These are phyloP conservation scores for Myotis vivesi DNA, from an alignment of 2,797 vertebrate species.

Conservation along the genomic window DNA sequence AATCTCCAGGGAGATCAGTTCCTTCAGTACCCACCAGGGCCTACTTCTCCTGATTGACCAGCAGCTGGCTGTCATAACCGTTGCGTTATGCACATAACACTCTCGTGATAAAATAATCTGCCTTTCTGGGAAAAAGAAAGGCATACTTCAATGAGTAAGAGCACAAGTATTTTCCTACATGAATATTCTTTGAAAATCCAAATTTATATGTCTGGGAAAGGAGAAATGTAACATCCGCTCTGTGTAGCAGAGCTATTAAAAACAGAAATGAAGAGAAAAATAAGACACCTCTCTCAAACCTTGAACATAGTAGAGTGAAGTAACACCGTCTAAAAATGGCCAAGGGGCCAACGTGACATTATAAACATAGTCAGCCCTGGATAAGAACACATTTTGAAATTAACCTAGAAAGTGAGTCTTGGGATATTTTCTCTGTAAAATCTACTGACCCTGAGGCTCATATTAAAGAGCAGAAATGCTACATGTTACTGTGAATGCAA, in stretches of 20 bases:
- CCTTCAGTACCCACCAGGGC: not conserved
- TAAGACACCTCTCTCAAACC: not conserved
- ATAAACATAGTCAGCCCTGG: not conserved
- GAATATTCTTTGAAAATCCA: constrained; percentile 51
- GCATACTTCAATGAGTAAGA: not conserved
- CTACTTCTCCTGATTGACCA: not conserved
- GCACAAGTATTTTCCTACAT: constrained; percentile 11
- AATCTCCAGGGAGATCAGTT: not conserved
- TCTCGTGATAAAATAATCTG: not conserved
- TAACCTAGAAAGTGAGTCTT: not conserved
- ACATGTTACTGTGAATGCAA: not conserved
- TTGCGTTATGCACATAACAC: not conserved
- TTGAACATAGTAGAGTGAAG: not conserved
- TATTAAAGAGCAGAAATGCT: not conserved
- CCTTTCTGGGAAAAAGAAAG: not conserved
- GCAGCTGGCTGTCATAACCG: not conserved
- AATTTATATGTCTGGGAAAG: constrained; percentile 26
- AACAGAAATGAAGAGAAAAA: constrained; percentile 25
- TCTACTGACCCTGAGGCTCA: not conserved
- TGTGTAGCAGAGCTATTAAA: not conserved
- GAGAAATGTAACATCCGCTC: not conserved
- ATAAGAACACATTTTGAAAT: not conserved
- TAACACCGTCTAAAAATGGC: not conserved
- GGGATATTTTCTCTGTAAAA: not conserved
- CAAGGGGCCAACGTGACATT: not conserved